A percentile compares a stretch with the other conserved stretches of the same genome.
Evolutionary conservation across 2,888 invertebrate genomes (phyloP).

Genomic region (Heliconius sara): DNA sequence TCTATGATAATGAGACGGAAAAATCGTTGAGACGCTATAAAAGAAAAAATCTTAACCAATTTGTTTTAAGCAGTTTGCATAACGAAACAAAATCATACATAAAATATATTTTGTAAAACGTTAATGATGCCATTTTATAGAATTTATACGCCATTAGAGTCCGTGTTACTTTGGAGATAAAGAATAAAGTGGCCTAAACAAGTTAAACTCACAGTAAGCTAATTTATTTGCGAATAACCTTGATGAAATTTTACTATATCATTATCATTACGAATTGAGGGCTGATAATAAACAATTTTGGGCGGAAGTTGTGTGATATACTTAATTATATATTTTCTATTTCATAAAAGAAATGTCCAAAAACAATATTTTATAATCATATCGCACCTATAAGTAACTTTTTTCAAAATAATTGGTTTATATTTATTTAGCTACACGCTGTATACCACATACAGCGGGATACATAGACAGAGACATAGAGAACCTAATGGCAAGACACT

Average conservation of each 20-base stretch:
- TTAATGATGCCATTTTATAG: conserved; percentile 50
- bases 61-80: conserved; percentile 31
- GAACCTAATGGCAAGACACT: no score
- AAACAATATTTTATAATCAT: no score
- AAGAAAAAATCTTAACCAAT: not conserved
- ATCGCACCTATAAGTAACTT: no score
- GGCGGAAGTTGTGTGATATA: conserved; percentile 2
- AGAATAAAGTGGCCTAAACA: conserved; percentile 45
- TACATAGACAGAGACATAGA: no score
- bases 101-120: conserved; percentile 49
- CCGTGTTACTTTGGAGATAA: conserved; percentile 46
- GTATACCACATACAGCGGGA: no score
- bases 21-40: not conserved
- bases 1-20: not conserved
- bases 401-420: no score
- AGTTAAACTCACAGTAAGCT: conserved; percentile 31
- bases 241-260: conserved; percentile 37
- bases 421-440: no score
- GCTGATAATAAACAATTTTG: conserved; percentile 23
- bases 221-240: conserved; percentile 38
- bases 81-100: conserved; percentile 46
- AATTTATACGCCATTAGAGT: conserved; percentile 52
- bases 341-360: not conserved
- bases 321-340: not conserved
- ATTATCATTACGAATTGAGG: conserved; percentile 31